These are phyloP conservation scores for Poecilia gillii DNA, from an alignment of 2,797 vertebrate genomes.

Conservation along the genomic window DNA sequence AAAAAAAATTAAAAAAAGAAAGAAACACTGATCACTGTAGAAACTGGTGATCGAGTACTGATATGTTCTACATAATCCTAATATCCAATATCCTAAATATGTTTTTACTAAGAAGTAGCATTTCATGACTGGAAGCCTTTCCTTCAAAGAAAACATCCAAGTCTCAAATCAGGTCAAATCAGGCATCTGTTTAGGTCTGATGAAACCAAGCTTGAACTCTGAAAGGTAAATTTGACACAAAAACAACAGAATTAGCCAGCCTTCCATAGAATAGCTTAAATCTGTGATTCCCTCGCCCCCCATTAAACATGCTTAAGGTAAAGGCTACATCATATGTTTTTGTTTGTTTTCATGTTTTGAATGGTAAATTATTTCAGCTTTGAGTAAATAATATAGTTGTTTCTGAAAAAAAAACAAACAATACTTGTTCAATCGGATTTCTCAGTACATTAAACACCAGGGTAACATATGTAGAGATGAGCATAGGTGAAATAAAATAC, in stretches of 20 bases:
- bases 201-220: neutral
- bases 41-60: neutral
- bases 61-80: neutral
- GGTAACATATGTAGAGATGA: conserved; percentile 24
- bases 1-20: neutral
- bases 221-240: neutral
- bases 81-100: neutral
- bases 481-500: neutral
- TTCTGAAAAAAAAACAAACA: neutral
- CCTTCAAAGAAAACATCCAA: neutral
- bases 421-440: conserved; percentile 4
- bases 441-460: conserved; percentile 12
- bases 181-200: neutral
- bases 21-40: neutral
- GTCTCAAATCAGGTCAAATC: neutral
- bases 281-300: neutral
- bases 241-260: neutral
- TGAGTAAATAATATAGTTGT: conserved; percentile 12
- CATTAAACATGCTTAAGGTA: neutral
- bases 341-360: neutral
- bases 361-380: conserved; percentile 11
- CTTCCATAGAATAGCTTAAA: neutral
- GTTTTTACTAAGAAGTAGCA: neutral
- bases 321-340: neutral
- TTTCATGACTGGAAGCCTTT: neutral